Evolutionary conservation across 1,140 invertebrate species (phyloP), one percentile per base, ranked within the genome.

Genomic region (Triops longicaudatus): DNA sequence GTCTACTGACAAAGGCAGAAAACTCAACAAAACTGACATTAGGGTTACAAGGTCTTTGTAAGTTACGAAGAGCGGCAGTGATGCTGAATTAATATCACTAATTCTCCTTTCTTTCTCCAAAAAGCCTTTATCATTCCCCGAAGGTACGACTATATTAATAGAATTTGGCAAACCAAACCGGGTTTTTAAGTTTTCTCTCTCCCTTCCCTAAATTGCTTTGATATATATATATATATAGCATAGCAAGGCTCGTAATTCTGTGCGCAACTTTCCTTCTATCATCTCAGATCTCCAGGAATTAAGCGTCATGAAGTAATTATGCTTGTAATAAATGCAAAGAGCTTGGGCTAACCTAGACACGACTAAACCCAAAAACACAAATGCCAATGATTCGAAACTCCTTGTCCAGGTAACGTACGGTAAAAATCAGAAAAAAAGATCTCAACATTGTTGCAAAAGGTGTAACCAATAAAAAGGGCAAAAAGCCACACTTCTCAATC

Each of bases 1-100:
- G 50, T 63, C 50, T 63, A 63, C 50, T 63, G 50, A 22, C 50
- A 63, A 63, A 37, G 50, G 50, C 50, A 17, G 50, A 63, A 12
- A 63, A 63, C 50, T 63, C 22, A 63, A 22, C 50, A 63, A 22
- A 63, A 63, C 50, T 22, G 50, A 63, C 50, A 17, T n/a, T 22
- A 63, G 50, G 50, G 50, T 63, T 63, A 63, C 50, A 63, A 63
- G 50, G 14, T 63, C 50, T 22, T n/a, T 63, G 50, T 63, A 63
- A 63, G 22, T 63, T 17, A 63, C 22, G 50, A 17, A 63, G 50
- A 22, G 50, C 50, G 50, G 50, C 50, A 63, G 50, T 63, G 50
- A 63, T 63, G 50, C 50, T 63, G 50, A 63, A 63, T 63, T 63
- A n/a, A 63, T 63, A 63, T 22, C 50, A 22, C 17, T n/a, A 63